Percentiles rank a stretch among this genome's conserved stretches.
These are phyloP conservation scores for Luscinia luscinia DNA, from an alignment of 2,797 vertebrate genomes.

Conservation along the genomic window DNA sequence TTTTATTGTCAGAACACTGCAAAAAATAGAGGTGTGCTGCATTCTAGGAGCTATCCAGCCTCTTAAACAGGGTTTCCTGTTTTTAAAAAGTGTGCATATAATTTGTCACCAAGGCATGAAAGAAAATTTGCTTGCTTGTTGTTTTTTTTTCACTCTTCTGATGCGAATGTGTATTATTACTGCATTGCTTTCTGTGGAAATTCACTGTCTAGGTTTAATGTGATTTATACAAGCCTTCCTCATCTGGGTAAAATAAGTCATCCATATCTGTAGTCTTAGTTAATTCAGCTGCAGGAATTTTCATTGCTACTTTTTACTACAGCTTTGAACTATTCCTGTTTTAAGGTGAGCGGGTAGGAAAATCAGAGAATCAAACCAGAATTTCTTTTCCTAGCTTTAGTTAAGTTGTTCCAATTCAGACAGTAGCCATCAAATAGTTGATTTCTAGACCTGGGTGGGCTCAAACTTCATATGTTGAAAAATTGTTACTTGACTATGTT, in stretches of 20 bases:
- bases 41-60: background rate
- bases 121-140: background rate
- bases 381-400: background rate
- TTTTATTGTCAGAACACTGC: background rate
- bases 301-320: background rate
- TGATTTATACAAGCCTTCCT: background rate
- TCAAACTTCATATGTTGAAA: background rate
- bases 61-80: background rate
- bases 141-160: background rate
- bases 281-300: background rate
- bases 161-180: background rate
- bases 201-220: background rate
- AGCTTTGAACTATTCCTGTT: background rate
- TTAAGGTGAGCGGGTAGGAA: background rate
- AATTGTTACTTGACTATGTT: background rate
- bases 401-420: background rate
- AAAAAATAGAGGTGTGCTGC: background rate
- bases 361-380: background rate
- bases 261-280: background rate
- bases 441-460: background rate
- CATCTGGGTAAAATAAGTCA: background rate
- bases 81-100: rapidly evolving
- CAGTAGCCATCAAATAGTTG: background rate
- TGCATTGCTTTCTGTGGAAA: background rate
- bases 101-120: background rate